These are phyloP conservation scores for Pachycephala philippinensis DNA, from an alignment of 2,113 vertebrate genomes.

Conservation along the genomic window DNA sequence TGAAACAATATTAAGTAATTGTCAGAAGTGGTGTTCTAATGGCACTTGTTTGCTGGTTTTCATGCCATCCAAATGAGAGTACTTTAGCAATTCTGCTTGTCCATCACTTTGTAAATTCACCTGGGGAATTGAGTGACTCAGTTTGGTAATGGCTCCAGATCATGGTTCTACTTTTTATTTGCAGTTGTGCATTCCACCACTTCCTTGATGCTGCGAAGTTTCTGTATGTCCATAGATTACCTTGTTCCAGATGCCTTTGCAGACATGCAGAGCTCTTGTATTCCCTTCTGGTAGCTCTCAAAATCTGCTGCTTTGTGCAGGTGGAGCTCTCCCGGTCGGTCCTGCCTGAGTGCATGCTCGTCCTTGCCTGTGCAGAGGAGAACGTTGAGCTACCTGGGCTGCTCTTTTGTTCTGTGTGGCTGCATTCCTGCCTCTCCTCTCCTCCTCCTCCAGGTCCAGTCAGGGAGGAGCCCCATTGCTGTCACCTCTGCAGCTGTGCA, in stretches of 20 bases:
- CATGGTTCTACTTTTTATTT: background rate
- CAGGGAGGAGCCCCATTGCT: background rate
- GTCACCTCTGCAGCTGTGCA: background rate
- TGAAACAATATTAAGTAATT: background rate
- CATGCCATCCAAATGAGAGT: background rate
- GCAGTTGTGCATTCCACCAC: background rate
- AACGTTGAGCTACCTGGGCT: background rate
- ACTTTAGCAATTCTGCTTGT: background rate
- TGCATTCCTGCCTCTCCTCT: background rate
- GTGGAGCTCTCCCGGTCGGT: background rate
- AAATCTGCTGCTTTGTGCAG: background rate
- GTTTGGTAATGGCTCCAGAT: background rate
- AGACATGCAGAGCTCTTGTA: background rate
- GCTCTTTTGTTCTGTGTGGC: background rate
- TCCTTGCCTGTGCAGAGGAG: background rate
- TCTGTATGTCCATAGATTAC: background rate
- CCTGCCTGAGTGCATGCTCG: background rate
- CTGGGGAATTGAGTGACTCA: slow-evolving; percentile 24
- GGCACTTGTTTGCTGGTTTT: background rate
- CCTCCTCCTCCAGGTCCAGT: background rate
- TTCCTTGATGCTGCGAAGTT: background rate
- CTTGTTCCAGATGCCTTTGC: background rate
- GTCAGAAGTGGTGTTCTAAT: background rate
- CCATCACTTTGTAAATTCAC: background rate
- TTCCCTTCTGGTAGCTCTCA: background rate